Evolutionary conservation across 1,140 invertebrate genomes (phyloP), one percentile per base, ranked within the genome.

Genomic region (Listronotus oregonensis): DNA sequence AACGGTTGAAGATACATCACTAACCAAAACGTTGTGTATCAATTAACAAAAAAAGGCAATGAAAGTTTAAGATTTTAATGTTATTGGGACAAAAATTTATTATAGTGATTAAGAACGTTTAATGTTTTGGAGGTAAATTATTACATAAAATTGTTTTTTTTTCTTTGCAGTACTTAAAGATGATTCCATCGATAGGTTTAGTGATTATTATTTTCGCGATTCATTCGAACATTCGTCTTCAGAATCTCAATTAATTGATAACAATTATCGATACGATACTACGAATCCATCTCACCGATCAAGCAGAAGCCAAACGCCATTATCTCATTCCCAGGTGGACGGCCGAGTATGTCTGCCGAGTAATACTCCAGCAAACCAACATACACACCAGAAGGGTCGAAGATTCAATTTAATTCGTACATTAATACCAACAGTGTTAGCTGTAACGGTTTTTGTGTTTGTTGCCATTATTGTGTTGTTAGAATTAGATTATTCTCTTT

Each of bases 181-280:
- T 58, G 78, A 82, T 71, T 80, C 76, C 15, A 71, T 75, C 32
- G 79, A 80, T 65, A 74, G 75, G 59, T 80, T 80, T 70, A 85
- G 83, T 74, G 87, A 88, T 69, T 91, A 90, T 75, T 86, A 86
- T 75, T 87, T 87, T 73, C 85, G 89, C 9, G 89, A 91, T 72
- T 90, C 88, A 18, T 88, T 89, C 75, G 89, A 91, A 69, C 89
- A 91, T 75, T 92, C 90, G 39, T 91, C 89, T 14, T 87, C 87
- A 10, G 88, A 89, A 77, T 89, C 87, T 49, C 88, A 87, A 66
- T 77, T 87, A 47, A 78, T 88, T 65, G 84, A 86, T 61, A 77
- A 71, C 52, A 43, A 75, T 81, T 52, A 80, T 78, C 54, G 81
- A 75, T 70, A 81, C 76, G 69, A 82, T 71, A 81, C 80, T 27